Base-by-base conservation (phyloP, 2,797 vertebrate species). In the Crenuchus spilurus region DNA sequence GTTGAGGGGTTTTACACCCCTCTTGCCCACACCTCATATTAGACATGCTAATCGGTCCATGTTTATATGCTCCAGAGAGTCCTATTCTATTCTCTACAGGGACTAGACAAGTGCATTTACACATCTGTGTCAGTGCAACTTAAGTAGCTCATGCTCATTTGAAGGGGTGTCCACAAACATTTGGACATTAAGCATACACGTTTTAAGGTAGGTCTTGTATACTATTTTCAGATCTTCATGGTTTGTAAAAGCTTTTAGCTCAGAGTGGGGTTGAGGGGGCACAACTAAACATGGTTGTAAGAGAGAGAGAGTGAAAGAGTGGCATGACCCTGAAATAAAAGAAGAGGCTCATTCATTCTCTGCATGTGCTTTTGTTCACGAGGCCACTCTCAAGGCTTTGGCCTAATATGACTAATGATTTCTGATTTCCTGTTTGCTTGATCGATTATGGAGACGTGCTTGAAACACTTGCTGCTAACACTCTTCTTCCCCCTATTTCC, bases 391-490 rank as follows among this genome's bases (percentile, higher is more conserved):
- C 63, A 4, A 55, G 68, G 62, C 58, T 35, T 52, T 63, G 24
- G 44, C 28, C 42, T 60, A 49, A 52, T 82, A 84, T 87, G 86
- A 90, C 87, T 89, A 89, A 92, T 90, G 87, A 90, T 88, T 88
- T 88, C 83, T 87, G 87, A 88, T 89, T 86, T 85, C 77, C 86
- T 82, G 69, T 81, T 74, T 70, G 79, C 30, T 77, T 83, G 81
- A 88, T 90, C 80, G 89, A 92, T 91, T 89, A 89, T 88, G 88
- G 86, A 90, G 91, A 91, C 79, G 80, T 83, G 78, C 86, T 80
- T 79, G 28, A 77, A 70, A 77, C 65, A 79, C 81, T 48, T 2
- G 75, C 37, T 54, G 52, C 46, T 60, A 14, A 8, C 24, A 68
- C 58, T 74, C 46, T 63, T 39, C 76, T 48, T 33, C 35, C 73